Conservation (phyloP, 2,113 vertebrate genomes). For the Nicator chloris region DNA sequence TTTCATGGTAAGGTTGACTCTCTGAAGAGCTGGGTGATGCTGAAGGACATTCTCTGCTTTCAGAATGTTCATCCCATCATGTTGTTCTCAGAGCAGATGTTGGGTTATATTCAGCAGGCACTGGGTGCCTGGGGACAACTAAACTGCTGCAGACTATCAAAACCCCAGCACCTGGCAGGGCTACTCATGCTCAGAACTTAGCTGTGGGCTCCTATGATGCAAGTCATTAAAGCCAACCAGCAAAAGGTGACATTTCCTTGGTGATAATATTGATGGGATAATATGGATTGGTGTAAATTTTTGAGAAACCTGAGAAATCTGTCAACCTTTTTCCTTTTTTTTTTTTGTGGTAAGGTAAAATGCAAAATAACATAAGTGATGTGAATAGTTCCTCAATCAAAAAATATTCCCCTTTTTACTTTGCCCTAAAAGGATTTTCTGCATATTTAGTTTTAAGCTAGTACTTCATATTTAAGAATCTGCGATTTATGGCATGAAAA, state of each 20-base stretch:
- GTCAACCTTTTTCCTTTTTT: neutral
- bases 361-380: neutral
- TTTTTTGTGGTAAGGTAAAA: neutral
- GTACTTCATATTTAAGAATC: conserved; percentile 56
- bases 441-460: conserved; percentile 33
- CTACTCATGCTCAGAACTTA: neutral
- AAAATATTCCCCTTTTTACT: neutral
- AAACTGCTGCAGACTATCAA: neutral
- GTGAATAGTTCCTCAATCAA: neutral
- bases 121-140: neutral
- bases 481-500: conserved; percentile 58
- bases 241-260: neutral
- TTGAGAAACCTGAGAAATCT: neutral
- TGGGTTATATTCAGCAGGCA: neutral
- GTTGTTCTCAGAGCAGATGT: neutral
- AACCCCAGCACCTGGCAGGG: neutral
- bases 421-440: conserved; percentile 49
- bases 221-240: neutral
- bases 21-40: neutral
- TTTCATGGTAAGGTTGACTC: neutral
- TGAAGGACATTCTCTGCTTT: neutral
- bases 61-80: rapidly evolving
- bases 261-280: neutral
- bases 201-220: neutral
- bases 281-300: neutral